Evolutionary conservation across 2,797 vertebrate species (phyloP), one percentile per base, ranked within the genome.

Genomic region (Sebastes wilsoni): DNA sequence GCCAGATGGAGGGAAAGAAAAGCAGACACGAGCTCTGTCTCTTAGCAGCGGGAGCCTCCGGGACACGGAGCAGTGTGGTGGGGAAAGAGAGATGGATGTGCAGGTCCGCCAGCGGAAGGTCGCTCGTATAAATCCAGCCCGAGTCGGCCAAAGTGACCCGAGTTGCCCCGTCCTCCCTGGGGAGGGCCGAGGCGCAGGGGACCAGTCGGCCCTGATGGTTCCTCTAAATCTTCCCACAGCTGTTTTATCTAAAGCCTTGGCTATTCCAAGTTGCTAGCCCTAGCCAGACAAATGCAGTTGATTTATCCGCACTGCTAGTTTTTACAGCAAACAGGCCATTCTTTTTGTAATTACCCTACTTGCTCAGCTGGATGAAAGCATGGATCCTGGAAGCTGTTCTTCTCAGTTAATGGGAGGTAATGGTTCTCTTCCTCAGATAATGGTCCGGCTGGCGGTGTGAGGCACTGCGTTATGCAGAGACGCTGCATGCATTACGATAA

Each of bases 321-420:
- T 94, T 83, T 80, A 64, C 72, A 86, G 80, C 80, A 89, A 88
- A 83, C 83, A 87, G 83, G 79, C 88, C 86, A 84, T 92, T 90
- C 87, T 87, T 87, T 92, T 88, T 84, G 83, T 95, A 94, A 95
- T 93, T 91, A 92, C 91, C 85, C 76, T 66, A 76, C 83, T 85
- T 87, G 80, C 87, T 92, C 80, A 66, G 83, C 84, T 61, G 75
- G 75, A 82, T 64, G 71, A 82, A 77, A 81, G 78, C 86, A 65
- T 67, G 83, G 82, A 74, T 84, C 83, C 83, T 88, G 89, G 88
- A 91, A 87, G 81, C 85, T 20, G 89, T 87, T 87, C 86, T 89
- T 88, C 85, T 86, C 78, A 42, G 32, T 90, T 95, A 95, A 95
- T 94, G 92, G 92, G 89, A 90, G 88, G 86, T 95, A 95, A 95